A percentile compares a stretch with the other conserved stretches of the same genome.
phyloP scores from a whole-genome alignment of 2,113 vertebrate genomes.

The Bostrychus sinensis region DNA sequence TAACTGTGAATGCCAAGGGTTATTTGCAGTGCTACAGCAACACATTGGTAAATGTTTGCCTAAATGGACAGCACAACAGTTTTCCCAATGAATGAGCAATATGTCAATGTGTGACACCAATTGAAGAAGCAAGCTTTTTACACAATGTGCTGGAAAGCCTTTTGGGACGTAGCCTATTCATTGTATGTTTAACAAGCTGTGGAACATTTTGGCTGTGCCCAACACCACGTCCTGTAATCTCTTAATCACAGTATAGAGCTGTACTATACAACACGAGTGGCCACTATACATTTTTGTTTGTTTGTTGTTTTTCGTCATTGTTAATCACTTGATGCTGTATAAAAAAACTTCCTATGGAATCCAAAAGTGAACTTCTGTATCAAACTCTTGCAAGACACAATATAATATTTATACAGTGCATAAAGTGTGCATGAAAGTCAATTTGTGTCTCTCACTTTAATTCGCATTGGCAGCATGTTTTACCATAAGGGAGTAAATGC shows the following conservation, averaged over 20 bases:
- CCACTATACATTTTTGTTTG: too few species aligned
- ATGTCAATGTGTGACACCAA: neutral
- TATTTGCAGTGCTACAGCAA: conserved; percentile 10
- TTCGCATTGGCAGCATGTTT: too few species aligned
- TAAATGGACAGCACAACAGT: conserved; percentile 9
- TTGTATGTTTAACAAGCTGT: conserved; percentile 44
- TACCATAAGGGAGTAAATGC: too few species aligned
- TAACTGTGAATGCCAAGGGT: conserved; percentile 20
- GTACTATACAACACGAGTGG: neutral
- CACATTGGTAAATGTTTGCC: conserved; percentile 22
- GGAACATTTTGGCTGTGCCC: conserved; percentile 11
- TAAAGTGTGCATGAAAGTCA: too few species aligned
- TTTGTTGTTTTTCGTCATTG: too few species aligned
- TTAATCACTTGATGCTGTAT: too few species aligned
- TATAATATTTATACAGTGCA: too few species aligned
- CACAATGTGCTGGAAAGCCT: conserved; percentile 19
- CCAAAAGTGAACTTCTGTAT: too few species aligned
- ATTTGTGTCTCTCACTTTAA: too few species aligned
- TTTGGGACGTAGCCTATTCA: conserved; percentile 24
- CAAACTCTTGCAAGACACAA: too few species aligned
- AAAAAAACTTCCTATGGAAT: too few species aligned
- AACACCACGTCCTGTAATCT: too few species aligned
- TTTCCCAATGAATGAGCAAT: conserved; percentile 17
- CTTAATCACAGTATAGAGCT: neutral
- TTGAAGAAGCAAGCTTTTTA: conserved; percentile 24